These are phyloP conservation scores for Arrhamphus sclerolepis DNA, from an alignment of 2,797 vertebrate species.

Conservation along the genomic window DNA sequence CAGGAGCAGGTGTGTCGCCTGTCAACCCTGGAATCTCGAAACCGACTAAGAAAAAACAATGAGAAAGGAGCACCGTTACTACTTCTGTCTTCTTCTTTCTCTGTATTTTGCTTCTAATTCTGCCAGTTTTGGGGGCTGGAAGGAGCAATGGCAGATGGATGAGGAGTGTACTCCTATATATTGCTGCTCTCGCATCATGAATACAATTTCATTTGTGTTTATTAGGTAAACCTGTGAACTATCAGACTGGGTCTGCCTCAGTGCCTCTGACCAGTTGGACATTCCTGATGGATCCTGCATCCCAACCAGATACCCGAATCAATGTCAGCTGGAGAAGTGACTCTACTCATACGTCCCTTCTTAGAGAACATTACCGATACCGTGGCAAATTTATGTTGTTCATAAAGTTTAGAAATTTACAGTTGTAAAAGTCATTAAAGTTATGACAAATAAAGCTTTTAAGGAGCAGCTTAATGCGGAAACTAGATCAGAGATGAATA, in stretches of 20 bases:
- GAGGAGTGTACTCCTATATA: slow-evolving; percentile 13
- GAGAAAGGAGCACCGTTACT: slow-evolving; percentile 43
- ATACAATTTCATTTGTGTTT: no score
- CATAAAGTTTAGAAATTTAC: no score
- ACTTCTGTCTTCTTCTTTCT: slow-evolving; percentile 53
- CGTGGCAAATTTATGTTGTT: no score
- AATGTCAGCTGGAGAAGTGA: background rate
- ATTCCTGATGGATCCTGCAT: background rate
- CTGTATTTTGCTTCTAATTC: slow-evolving; percentile 14
- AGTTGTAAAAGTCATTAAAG: no score
- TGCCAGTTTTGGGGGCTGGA: background rate
- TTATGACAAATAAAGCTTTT: no score
- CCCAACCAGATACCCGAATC: background rate
- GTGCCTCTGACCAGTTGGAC: background rate
- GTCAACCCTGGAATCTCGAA: slow-evolving; percentile 47
- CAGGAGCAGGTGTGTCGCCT: slow-evolving; percentile 57
- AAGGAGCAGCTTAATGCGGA: no score
- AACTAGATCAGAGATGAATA: no score
- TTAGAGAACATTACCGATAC: no score
- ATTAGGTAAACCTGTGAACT: no score
- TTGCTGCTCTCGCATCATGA: no score
- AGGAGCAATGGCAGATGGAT: slow-evolving; percentile 20
- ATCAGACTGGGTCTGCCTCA: background rate
- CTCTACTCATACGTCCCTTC: background rate
- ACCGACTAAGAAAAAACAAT: slow-evolving; percentile 65